A percentile compares a stretch with the other conserved stretches of the same genome.
Evolutionary conservation across 2,888 invertebrate species (phyloP).

Genomic region (Apamea sordens): DNA sequence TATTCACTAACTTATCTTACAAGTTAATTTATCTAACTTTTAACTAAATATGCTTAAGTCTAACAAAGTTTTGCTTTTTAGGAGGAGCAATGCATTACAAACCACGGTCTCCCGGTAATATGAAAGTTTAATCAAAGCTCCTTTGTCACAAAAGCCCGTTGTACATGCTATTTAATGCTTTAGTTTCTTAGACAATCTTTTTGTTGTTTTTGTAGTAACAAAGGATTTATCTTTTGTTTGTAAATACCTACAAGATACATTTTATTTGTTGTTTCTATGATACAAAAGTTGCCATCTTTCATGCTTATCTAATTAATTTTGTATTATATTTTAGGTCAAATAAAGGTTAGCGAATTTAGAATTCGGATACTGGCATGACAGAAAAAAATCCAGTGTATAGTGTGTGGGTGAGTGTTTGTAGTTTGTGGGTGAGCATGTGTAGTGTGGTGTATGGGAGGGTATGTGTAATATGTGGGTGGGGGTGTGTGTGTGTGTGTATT

Average conservation of each 20-base stretch:
- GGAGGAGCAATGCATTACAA: slow-evolving; percentile 88
- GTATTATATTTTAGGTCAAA: background rate
- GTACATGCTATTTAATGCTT: slow-evolving; percentile 50
- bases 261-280: background rate
- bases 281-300: slow-evolving; percentile 37
- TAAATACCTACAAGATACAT: background rate
- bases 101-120: slow-evolving; percentile 83
- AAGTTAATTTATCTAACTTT: slow-evolving; percentile 30
- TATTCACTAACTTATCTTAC: background rate
- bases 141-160: slow-evolving; percentile 56
- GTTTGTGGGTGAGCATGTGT: background rate
- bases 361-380: background rate
- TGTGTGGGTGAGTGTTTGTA: background rate
- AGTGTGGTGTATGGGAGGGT: background rate
- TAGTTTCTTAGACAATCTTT: slow-evolving; percentile 16
- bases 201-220: background rate
- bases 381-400: background rate
- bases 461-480: background rate
- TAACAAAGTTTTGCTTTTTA: slow-evolving; percentile 81
- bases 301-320: background rate
- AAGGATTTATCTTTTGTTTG: slow-evolving; percentile 1
- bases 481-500: too few species aligned
- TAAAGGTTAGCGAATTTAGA: background rate
- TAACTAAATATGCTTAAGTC: slow-evolving; percentile 26
- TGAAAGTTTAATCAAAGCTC: slow-evolving; percentile 58